Base-by-base conservation (phyloP, 1,140 invertebrate species). In the Aphaenogaster rudis region DNA sequence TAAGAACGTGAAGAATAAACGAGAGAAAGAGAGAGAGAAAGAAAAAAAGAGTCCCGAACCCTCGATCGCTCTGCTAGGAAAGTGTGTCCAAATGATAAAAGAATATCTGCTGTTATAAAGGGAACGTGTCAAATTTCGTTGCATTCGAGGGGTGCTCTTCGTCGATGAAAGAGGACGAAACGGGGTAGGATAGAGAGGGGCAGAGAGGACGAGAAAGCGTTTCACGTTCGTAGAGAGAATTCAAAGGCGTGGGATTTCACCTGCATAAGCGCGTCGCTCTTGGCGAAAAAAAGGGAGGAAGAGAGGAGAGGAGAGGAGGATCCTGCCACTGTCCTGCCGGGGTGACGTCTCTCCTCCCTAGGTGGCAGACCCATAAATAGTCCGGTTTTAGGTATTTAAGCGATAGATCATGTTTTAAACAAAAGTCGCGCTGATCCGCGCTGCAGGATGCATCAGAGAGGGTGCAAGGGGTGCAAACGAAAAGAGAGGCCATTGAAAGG, bases 331-430 rank as follows among this genome's bases (percentile, higher is more conserved):
- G 69, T 80, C 52, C 45, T 33, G 67, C 50, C 57, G 48, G 42
- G 64, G 21, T 78, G 69, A 72, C 39, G 9, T 77, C 57, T 69
- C 69, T 77, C 50, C 64, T 66, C 52, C 61, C 64, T 81, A 72
- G 48, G 42, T 61, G 87, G 42, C 72, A 86, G 87, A 76, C 76
- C 90, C 94, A 94, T 95, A 95, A 95, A 95, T 95, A 92, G 90
- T 94, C 90, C 88, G 92, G 86, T 94, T 92, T 89, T 89, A 88
- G 91, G 87, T 94, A 94, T 94, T 95, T 94, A 94, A 94, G 92
- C 93, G 88, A 94, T 95, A 95, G 93, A 95, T 95, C 94, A 95
- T 93, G 91, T 94, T 94, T 94, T 95, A 95, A 95, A 95, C 93
- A 94, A 95, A 94, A 94, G 93, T 94, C 87, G 76, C 87, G 78